These are phyloP conservation scores for Myotis daubentonii DNA, from an alignment of 2,797 vertebrate species.

Conservation along the genomic window DNA sequence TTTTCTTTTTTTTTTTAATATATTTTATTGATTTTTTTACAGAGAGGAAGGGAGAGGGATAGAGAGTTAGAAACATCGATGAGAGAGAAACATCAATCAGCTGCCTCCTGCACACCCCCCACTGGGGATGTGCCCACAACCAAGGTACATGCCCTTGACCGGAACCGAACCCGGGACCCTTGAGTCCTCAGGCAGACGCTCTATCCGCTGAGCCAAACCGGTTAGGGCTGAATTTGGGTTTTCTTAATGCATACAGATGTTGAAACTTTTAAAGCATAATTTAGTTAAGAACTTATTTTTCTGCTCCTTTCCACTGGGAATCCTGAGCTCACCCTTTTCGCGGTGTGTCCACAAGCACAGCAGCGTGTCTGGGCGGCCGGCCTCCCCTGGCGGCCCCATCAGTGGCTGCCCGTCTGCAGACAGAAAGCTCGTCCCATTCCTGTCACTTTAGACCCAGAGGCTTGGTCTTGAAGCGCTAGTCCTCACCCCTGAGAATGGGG, in stretches of 20 bases:
- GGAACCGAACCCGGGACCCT: too few species aligned
- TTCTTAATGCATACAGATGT: not conserved
- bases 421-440: not conserved
- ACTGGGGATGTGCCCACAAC: too few species aligned
- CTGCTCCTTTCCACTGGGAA: not conserved
- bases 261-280: not conserved
- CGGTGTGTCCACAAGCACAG: not conserved
- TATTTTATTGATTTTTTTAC: too few species aligned
- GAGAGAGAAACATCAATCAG: too few species aligned
- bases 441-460: not conserved
- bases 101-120: too few species aligned
- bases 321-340: not conserved
- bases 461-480: not conserved
- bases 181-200: too few species aligned
- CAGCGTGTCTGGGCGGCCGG: not conserved
- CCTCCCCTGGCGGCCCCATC: not conserved
- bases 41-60: too few species aligned
- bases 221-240: not conserved
- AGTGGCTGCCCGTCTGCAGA: not conserved
- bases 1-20: not conserved
- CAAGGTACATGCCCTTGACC: too few species aligned
- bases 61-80: too few species aligned
- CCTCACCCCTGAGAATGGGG: not conserved
- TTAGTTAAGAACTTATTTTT: not conserved
- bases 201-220: too few species aligned